These are phyloP conservation scores for Machimus rusticus DNA, from an alignment of 2,888 invertebrate genomes.

Conservation along the genomic window DNA sequence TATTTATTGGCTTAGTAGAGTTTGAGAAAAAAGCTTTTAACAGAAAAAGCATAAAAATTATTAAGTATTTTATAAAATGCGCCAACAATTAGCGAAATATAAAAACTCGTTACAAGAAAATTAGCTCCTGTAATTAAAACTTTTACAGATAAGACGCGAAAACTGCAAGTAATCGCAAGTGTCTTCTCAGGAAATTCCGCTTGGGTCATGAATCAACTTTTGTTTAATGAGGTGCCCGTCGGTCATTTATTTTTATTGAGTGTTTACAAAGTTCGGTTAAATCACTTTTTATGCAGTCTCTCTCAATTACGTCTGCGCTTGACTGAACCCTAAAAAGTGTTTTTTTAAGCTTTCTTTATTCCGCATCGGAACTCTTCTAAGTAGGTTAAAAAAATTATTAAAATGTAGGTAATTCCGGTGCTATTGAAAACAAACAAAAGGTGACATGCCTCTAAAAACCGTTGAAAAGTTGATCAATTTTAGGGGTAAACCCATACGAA, in stretches of 20 bases:
- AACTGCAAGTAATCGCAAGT: neutral
- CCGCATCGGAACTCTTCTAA: neutral
- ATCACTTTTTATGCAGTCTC: neutral
- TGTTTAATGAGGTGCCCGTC: neutral
- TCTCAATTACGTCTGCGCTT: neutral
- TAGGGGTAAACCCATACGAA: neutral
- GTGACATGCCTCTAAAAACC: neutral
- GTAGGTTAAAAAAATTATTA: neutral
- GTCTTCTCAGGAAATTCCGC: neutral
- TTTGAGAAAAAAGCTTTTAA: neutral
- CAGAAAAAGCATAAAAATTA: neutral
- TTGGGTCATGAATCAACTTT: neutral
- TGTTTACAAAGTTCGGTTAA: neutral
- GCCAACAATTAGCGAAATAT: neutral
- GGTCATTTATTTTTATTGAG: neutral
- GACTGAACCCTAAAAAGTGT: neutral
- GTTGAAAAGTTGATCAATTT: neutral
- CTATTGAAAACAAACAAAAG: neutral
- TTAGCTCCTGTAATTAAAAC: neutral
- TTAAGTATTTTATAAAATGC: neutral
- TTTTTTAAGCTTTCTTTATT: neutral
- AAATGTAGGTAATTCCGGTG: neutral
- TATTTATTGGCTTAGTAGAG: neutral
- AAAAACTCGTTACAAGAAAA: neutral
- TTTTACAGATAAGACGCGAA: neutral